Base-by-base conservation (phyloP, 2,113 vertebrate genomes). In the Procavia capensis region DNA sequence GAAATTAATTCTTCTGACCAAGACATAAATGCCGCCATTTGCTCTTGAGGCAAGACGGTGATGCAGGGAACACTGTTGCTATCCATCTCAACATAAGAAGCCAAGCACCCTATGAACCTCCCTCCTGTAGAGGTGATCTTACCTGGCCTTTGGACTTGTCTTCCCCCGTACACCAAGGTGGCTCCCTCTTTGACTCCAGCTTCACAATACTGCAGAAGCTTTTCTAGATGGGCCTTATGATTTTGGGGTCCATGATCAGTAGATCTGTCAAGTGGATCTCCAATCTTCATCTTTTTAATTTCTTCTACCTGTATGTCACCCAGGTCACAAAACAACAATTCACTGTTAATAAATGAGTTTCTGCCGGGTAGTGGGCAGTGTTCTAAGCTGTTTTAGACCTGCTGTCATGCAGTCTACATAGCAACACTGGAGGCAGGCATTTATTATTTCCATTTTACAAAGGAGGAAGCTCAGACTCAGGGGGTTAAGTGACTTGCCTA, bases 211-310 rank as follows among this genome's bases (percentile, higher is more conserved):
- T 99, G 98, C 78, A 99, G 95, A 88, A 99, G 98, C 87, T 99
- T 99, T 95, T 99, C 99, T 96, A 99, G 85, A 81, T 99, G 99
- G 20, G 99, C 99, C 91, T 98, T 98, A 93, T 99, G 99, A 88
- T 99, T 99, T 74, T 99, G 99, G 5, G 99, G 99, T 11, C 99
- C 99, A 0, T 99, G 99, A 80, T 99, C 99, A 0, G 99, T 99
- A 90, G 99, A 98, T 97, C 99, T 98, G 94, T 99, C 98, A 45
- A 99, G 98, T 0, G 99, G 99, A 74, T 99, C 99, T 41, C 99
- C 99, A 13, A 99, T 99, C 98, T 98, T 99, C 99, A 99, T 99
- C 98, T 99, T 99, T 93, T 98, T 99, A 70, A 99, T 98, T 98
- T 99, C 99, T 98, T 99, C 99, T 70, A 99, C 98, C 99, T 99